Percentiles rank a stretch among this genome's conserved stretches.
phyloP scores from a whole-genome alignment of 2,797 vertebrate species.

The Valencia hispanica region DNA sequence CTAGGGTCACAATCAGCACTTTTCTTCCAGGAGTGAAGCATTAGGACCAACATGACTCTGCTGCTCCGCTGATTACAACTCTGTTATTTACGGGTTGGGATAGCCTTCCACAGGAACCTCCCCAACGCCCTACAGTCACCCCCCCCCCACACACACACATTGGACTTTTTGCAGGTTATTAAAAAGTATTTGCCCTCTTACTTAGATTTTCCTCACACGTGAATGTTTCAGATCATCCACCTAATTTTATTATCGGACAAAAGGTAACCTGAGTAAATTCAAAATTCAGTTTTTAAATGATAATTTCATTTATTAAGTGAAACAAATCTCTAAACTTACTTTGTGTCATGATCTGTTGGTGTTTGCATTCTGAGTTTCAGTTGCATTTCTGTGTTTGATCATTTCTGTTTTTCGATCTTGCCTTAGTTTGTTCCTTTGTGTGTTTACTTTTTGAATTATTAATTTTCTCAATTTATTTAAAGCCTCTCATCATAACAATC shows the following conservation, averaged over 20 bases:
- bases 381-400: too few species aligned
- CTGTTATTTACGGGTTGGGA: slow-evolving; percentile 42
- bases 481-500: too few species aligned
- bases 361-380: too few species aligned
- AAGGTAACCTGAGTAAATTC: neutral
- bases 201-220: neutral
- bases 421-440: too few species aligned
- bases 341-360: too few species aligned
- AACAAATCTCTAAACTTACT: too few species aligned
- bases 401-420: too few species aligned
- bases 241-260: neutral
- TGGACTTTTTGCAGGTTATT: neutral
- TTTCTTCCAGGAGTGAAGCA: slow-evolving; percentile 40
- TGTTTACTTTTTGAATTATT: too few species aligned
- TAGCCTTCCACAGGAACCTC: neutral
- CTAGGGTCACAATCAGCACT: slow-evolving; percentile 67
- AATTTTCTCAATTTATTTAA: too few species aligned
- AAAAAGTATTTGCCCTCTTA: neutral
- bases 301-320: neutral
- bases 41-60: slow-evolving; percentile 40
- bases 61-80: slow-evolving; percentile 31
- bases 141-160: too few species aligned
- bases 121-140: slow-evolving; percentile 15
- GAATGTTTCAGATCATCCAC: neutral
- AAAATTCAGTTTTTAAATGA: neutral